Evolutionary conservation across 2,888 invertebrate genomes (phyloP).

Genomic region (Fabriciana adippe): DNA sequence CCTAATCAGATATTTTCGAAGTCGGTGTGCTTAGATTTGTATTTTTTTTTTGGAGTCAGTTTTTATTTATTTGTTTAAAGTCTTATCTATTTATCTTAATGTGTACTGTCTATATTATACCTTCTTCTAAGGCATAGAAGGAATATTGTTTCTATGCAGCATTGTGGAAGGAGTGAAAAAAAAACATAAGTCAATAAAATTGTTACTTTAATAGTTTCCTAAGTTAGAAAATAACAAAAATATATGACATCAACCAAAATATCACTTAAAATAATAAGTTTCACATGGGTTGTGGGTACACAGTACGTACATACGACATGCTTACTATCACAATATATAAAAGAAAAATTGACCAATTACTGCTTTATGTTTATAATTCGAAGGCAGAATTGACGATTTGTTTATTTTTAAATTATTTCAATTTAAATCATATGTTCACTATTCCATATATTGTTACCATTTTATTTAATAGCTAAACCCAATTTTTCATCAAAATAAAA

Average conservation of each 20-base stretch:
- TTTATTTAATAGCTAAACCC: constrained; percentile 23
- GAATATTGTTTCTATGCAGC: constrained; percentile 13
- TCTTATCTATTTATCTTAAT: too few species aligned
- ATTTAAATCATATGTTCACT: not conserved
- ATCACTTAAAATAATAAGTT: constrained; percentile 63
- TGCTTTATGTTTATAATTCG: constrained; percentile 31
- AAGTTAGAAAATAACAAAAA: constrained; percentile 74
- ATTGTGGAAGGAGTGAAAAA: constrained; percentile 47
- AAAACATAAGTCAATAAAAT: constrained; percentile 59
- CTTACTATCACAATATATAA: constrained; percentile 70
- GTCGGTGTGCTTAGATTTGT: too few species aligned
- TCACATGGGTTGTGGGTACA: constrained; percentile 47
- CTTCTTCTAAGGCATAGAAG: not conserved
- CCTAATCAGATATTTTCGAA: too few species aligned
- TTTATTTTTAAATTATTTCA: constrained; percentile 8
- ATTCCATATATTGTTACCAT: constrained; percentile 12
- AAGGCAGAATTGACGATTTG: constrained; percentile 37
- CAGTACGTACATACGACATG: constrained; percentile 44
- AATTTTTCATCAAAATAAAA: constrained; percentile 31
- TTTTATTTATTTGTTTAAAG: too few species aligned
- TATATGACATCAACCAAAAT: constrained; percentile 73
- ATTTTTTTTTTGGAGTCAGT: too few species aligned
- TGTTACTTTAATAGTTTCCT: constrained; percentile 64
- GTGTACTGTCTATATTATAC: too few species aligned
- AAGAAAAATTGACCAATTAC: constrained; percentile 56